phyloP scores from a whole-genome alignment of 2,113 vertebrate genomes.

The Hypomesus transpacificus region DNA sequence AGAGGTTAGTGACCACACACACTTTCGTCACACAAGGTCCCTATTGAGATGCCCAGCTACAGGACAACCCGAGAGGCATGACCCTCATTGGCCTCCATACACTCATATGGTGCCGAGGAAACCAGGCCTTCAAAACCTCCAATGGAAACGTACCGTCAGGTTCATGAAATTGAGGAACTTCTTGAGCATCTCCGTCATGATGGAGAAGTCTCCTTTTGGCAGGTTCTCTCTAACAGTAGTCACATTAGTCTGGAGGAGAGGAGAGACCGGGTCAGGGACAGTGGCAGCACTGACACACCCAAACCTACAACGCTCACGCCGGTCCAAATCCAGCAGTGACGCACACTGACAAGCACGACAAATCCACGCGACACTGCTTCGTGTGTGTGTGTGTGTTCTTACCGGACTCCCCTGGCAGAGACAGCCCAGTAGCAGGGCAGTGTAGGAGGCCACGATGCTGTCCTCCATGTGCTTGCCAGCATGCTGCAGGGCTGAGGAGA shows the following conservation, averaged over 20 bases:
- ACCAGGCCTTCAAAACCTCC: not conserved
- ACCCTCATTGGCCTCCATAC: not conserved
- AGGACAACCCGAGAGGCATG: not conserved
- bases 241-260: conserved; percentile 85
- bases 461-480: conserved; percentile 99
- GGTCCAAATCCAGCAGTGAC: not conserved
- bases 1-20: conserved; percentile 6
- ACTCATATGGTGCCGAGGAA: not conserved
- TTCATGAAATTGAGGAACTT: conserved; percentile 99
- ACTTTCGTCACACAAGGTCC: not conserved
- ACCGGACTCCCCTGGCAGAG: conserved; percentile 96
- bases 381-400: conserved; percentile 53
- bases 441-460: conserved; percentile 97
- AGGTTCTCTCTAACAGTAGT: conserved; percentile 95
- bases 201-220: conserved; percentile 95
- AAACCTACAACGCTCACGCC: not conserved
- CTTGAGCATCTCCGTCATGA: conserved; percentile 99
- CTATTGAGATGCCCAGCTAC: not conserved
- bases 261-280: not conserved
- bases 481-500: conserved; percentile 87
- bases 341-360: not conserved
- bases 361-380: no score
- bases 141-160: conserved; percentile 79
- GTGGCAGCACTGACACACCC: not conserved
- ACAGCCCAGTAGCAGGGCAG: conserved; percentile 93